Conservation (phyloP, 1,140 invertebrate species). For the Pseudomyrmex sp. region DNA sequence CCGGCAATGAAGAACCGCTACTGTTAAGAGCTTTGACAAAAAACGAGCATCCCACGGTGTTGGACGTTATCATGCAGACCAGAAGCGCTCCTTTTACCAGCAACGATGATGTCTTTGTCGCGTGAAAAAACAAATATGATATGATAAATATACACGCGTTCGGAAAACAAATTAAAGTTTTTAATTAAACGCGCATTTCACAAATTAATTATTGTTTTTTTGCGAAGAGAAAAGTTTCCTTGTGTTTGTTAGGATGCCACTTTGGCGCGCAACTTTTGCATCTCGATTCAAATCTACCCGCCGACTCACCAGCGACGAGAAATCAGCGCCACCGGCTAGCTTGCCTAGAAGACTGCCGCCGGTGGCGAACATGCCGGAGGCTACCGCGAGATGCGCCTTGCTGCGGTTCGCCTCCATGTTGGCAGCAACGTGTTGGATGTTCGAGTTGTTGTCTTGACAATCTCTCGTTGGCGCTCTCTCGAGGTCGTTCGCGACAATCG, state of each 20-base stretch:
- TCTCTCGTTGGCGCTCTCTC: not conserved
- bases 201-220: not conserved
- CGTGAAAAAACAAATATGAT: not conserved
- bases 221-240: not conserved
- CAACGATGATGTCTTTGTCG: slow-evolving; percentile 49
- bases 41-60: slow-evolving; percentile 87
- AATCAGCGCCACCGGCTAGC: slow-evolving; percentile 75
- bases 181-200: not conserved
- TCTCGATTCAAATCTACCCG: not conserved
- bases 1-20: slow-evolving; percentile 86
- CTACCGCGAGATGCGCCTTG: slow-evolving; percentile 71
- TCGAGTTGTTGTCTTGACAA: not conserved
- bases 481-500: not conserved
- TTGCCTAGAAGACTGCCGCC: slow-evolving; percentile 81
- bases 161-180: not conserved
- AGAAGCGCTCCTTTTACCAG: slow-evolving; percentile 81
- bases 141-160: not conserved
- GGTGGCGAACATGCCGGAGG: slow-evolving; percentile 78
- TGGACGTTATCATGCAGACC: slow-evolving; percentile 86
- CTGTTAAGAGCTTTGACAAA: slow-evolving; percentile 87
- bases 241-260: too few relatives aligned
- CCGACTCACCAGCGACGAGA: slow-evolving; percentile 73
- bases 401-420: slow-evolving; percentile 33
- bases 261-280: too few relatives aligned
- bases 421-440: not conserved